Evolutionary conservation across 2,888 invertebrate genomes (phyloP).

Genomic region (Tigriopus californicus): DNA sequence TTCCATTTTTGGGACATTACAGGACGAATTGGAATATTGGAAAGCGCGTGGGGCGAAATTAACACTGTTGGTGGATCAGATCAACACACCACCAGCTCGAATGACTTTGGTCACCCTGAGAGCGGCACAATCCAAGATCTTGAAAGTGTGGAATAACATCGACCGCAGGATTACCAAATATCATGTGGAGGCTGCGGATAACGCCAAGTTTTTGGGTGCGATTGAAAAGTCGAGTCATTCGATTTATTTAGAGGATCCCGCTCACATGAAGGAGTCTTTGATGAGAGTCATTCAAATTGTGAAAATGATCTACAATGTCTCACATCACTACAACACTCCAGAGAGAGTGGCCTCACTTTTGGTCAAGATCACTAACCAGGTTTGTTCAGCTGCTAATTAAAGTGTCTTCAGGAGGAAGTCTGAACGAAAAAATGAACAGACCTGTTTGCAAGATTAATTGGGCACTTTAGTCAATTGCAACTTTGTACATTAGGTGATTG

Average conservation of each 20-base stretch:
- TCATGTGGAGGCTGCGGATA: constrained; percentile 87
- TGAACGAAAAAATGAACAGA: too few species aligned
- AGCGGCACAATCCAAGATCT: constrained; percentile 8
- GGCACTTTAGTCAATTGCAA: too few species aligned
- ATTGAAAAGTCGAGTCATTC: constrained; percentile 89
- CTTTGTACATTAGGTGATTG: too few species aligned
- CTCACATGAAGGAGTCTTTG: constrained; percentile 73
- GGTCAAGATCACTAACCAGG: constrained; percentile 48
- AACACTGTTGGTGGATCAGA: constrained; percentile 57
- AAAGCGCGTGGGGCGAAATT: constrained; percentile 84
- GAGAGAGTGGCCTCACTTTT: constrained; percentile 87
- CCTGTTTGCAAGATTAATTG: too few species aligned
- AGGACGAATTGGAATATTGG: constrained; percentile 86
- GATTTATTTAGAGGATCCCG: constrained; percentile 54
- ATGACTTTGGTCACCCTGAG: constrained; percentile 10
- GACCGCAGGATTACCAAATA: constrained; percentile 82
- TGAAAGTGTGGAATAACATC: constrained; percentile 47
- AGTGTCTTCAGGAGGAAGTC: too few species aligned
- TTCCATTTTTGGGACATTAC: background rate
- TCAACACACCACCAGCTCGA: constrained; percentile 39
- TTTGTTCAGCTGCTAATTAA: too few species aligned
- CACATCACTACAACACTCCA: constrained; percentile 87
- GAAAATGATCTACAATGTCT: constrained; percentile 76
- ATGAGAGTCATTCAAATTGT: constrained; percentile 76
- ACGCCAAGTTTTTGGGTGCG: constrained; percentile 81